Base-by-base conservation (phyloP, 2,113 vertebrate genomes). In the Sceloporus undulatus region DNA sequence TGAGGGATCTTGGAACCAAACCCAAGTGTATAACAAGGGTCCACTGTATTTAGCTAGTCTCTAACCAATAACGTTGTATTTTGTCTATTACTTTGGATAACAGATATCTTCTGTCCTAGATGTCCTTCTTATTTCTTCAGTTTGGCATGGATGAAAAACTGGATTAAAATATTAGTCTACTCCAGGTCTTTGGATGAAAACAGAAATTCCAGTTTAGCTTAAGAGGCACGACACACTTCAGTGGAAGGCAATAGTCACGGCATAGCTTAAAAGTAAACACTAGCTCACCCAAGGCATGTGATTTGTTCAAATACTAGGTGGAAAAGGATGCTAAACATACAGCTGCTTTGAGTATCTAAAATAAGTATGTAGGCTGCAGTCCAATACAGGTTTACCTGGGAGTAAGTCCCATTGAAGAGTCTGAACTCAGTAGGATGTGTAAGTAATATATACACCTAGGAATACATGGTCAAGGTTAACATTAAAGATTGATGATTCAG, bases 291-390 rank as follows among this genome's bases (percentile, higher is more conserved):
- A 27, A 70, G 77, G 89, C 25, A 78, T 40, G 29, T 62, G 23
- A 81, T 86, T 92, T 85, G 14, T 90, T 79, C 25, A 38, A 56
- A n/a, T 40, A 84, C 42, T n/a, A 29, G 56, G 79, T 66, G 78
- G n/a, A 23, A 59, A 59, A 66, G 16, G 80, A 88, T 90, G 7
- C 9, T 52, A 88, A 85, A 23, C 23, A 25, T 59, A 66, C 25
- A 70, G 13, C 59, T 19, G 78, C 54, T 18, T 86, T 18, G 27
- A 18, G 18, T 83, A 85, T 1, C 89, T 16, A 91, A 89, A 87
- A 65, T 59, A 59, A 27, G 4, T 48, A 48, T 48, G 48, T 48
- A 48, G 48, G 4, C 48, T 21, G 10, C 6, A 78, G 18, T 42
- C 40, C 25, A 79, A 18, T 27, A 56, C 6, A 79, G 59, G 16